Base-by-base conservation (phyloP, 2,888 invertebrate species). In the Scaptomyza parva region DNA sequence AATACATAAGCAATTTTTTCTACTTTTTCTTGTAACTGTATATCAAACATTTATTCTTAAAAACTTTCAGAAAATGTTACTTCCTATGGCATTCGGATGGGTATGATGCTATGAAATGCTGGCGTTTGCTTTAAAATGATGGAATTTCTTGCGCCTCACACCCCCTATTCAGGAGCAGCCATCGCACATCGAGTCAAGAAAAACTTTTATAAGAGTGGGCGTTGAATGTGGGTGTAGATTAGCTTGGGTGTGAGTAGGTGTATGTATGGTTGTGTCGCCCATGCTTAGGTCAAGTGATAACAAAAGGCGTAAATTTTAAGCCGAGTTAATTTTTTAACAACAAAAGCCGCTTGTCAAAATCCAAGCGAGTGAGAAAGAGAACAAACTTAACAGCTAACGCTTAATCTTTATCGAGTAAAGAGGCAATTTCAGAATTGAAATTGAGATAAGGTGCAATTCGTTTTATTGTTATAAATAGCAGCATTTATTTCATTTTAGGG, bases 231-330 rank as follows among this genome's bases (percentile, higher is more conserved):
- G 28, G 11, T 52, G 45, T 62, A 52, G n/a, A n/a, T n/a, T n/a
- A n/a, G n/a, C n/a, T n/a, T 52, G 52, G 28, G 11, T 52, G 45
- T 62, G 50, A 39, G 14, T 33, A 18, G 48, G 44, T 17, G 43
- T 33, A 47, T 55, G 47, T 22, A 35, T 30, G 45, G 45, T 63
- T 47, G 44, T 63, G 41, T 52, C 50, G 70, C 67, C 41, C 52
- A 33, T 52, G 44, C 48, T 70, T 55, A 83, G 78, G 83, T 82
- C 86, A 82, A 74, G 69, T 86, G 73, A 78, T 87, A 83, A 83
- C 88, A 83, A 83, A 87, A 85, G 82, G 86, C 88, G 82, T 87
- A 76, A 85, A 87, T 83, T 83, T 83, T 85, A 83, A 76, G 82
- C 65, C 83, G 20, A 87, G 83, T 83, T 87, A 83, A 83, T 83